Evolutionary conservation across 2,113 vertebrate species (phyloP).

Genomic region (Piprites chloris): DNA sequence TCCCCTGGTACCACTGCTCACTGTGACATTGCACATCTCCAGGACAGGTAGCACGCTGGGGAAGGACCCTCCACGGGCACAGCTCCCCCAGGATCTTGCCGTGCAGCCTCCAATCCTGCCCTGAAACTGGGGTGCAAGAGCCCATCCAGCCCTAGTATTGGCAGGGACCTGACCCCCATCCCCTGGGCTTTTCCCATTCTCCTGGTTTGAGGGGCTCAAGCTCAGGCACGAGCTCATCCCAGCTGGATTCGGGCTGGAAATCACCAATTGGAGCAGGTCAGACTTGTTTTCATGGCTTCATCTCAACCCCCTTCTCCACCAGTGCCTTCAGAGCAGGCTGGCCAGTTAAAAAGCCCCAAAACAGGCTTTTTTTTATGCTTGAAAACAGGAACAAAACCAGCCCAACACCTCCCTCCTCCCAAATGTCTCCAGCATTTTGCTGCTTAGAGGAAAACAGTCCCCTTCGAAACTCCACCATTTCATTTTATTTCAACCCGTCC

Average conservation of each 20-base stretch:
- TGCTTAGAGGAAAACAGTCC: background rate
- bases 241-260: background rate
- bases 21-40: background rate
- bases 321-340: background rate
- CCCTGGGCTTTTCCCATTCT: background rate
- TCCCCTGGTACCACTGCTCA: background rate
- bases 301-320: background rate
- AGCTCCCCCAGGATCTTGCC: background rate
- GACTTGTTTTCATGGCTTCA: background rate
- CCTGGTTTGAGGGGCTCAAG: background rate
- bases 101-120: background rate
- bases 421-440: background rate
- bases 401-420: background rate
- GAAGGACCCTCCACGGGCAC: background rate
- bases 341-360: background rate
- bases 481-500: background rate
- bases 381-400: background rate
- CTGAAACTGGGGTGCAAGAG: fast-evolving
- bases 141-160: too few species aligned
- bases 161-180: background rate
- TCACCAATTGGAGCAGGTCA: fast-evolving
- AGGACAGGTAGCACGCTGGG: background rate
- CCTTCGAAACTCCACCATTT: background rate
- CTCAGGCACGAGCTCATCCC: background rate
- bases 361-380: background rate